Evolutionary conservation across 2,797 vertebrate species (phyloP).

Genomic region (Chrysocyon brachyurus): DNA sequence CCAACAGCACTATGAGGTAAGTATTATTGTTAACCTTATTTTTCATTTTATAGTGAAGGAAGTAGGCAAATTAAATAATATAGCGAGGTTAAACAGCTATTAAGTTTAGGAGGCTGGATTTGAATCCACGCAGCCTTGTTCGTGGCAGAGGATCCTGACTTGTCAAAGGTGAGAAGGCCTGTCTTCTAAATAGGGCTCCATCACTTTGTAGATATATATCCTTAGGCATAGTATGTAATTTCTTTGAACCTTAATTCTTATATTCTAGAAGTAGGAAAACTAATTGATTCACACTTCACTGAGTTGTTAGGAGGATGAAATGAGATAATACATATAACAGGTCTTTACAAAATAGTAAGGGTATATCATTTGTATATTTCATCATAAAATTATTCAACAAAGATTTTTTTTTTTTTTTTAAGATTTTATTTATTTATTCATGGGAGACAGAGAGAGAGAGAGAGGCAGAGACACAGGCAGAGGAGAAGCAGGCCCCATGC

Average conservation of each 20-base stretch:
- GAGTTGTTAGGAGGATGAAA: conserved; percentile 16
- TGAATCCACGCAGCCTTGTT: not conserved
- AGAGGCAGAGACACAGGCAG: no score
- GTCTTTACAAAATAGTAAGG: conserved; percentile 24
- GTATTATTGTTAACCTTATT: conserved; percentile 30
- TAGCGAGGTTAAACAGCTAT: not conserved
- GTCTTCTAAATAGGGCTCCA: not conserved
- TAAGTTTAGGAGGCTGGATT: conserved; percentile 39
- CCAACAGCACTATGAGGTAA: not conserved
- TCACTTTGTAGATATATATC: not conserved
- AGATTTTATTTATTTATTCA: no score
- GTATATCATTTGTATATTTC: not conserved
- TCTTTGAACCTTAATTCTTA: conserved; percentile 45
- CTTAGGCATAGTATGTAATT: not conserved
- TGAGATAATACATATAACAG: not conserved
- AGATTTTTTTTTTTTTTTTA: not conserved
- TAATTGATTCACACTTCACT: not conserved
- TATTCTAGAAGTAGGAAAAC: not conserved
- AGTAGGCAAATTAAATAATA: conserved; percentile 52
- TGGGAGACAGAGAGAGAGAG: no score
- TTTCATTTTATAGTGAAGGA: conserved; percentile 34
- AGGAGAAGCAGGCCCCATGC: no score
- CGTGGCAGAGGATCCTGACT: not conserved
- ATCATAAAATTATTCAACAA: conserved; percentile 22
- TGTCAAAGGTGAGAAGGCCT: not conserved